These are phyloP conservation scores for Pimephales promelas DNA, from an alignment of 2,113 vertebrate species.

Conservation along the genomic window DNA sequence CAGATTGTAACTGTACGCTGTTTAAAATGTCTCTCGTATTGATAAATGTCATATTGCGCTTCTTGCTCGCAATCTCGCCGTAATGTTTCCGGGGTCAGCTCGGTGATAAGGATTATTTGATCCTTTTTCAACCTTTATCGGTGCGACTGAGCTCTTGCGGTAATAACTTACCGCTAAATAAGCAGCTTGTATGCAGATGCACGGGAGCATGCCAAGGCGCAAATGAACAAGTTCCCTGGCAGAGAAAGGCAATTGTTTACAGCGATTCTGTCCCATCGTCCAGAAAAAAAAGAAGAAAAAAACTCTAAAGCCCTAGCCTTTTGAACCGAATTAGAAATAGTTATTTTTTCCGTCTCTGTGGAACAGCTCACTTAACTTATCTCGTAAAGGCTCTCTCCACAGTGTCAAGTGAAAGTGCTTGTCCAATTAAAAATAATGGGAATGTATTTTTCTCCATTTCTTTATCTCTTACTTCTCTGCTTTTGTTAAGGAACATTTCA, in stretches of 20 bases:
- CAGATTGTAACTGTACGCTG: slow-evolving; percentile 66
- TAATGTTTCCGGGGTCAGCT: slow-evolving; percentile 59
- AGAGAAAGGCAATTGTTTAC: slow-evolving; percentile 66
- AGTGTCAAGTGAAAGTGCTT: slow-evolving; percentile 76
- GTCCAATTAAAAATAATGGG: slow-evolving; percentile 78
- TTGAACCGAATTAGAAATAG: slow-evolving; percentile 64
- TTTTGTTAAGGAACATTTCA: slow-evolving; percentile 76
- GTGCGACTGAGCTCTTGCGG: slow-evolving; percentile 31
- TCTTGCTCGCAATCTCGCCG: slow-evolving; percentile 61
- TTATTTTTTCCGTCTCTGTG: slow-evolving; percentile 67
- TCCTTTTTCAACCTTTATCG: slow-evolving; percentile 57
- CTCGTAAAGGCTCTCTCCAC: slow-evolving; percentile 59
- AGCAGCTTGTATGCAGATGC: slow-evolving; percentile 48
- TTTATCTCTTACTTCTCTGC: slow-evolving; percentile 65
- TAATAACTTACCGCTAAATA: slow-evolving; percentile 57
- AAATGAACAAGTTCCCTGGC: slow-evolving; percentile 53
- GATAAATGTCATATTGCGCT: slow-evolving; percentile 71
- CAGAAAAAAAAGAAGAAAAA: slow-evolving; percentile 55
- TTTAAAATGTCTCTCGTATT: slow-evolving; percentile 70
- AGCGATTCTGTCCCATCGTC: slow-evolving; percentile 53
- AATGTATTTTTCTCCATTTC: slow-evolving; percentile 71
- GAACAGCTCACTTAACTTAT: slow-evolving; percentile 72
- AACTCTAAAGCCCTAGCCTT: slow-evolving; percentile 60
- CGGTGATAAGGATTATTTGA: slow-evolving; percentile 55
- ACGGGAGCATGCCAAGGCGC: slow-evolving; percentile 46